Evolutionary conservation across 2,113 vertebrate species (phyloP).

Genomic region (Petaurus breviceps): DNA sequence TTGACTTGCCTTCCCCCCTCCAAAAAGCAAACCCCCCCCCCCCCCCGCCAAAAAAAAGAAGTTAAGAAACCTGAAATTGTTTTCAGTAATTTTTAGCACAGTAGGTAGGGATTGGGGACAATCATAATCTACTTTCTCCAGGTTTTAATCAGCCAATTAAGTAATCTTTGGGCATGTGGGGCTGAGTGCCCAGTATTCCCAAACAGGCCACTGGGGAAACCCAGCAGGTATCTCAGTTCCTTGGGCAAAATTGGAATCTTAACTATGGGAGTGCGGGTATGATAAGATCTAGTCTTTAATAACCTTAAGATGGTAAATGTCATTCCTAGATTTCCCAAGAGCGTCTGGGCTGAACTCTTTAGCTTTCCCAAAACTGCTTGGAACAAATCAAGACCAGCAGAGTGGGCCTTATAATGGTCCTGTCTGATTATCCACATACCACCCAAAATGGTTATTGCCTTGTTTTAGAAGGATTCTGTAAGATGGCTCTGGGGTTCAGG

Average conservation of each 20-base stretch:
- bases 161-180: not conserved
- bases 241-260: not conserved
- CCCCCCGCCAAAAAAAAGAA: not conserved
- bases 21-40: too few relatives aligned
- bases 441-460: not conserved
- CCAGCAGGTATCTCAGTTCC: constrained; percentile 10
- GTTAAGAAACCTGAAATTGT: not conserved
- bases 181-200: not conserved
- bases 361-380: not conserved
- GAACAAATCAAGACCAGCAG: not conserved
- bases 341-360: not conserved
- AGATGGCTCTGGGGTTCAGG: not conserved
- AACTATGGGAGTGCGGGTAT: not conserved
- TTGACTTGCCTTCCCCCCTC: too few relatives aligned
- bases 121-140: not conserved
- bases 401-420: not conserved
- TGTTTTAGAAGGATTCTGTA: not conserved
- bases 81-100: not conserved
- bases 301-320: not conserved
- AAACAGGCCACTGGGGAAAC: constrained; percentile 20
- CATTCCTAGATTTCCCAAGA: not conserved
- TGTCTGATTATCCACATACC: not conserved
- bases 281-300: not conserved
- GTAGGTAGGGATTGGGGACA: not conserved
- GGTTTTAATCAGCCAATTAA: not conserved